Evolutionary conservation across 1,140 invertebrate genomes (phyloP), one percentile per base, ranked within the genome.

Genomic region (Drosophila micromelanica): DNA sequence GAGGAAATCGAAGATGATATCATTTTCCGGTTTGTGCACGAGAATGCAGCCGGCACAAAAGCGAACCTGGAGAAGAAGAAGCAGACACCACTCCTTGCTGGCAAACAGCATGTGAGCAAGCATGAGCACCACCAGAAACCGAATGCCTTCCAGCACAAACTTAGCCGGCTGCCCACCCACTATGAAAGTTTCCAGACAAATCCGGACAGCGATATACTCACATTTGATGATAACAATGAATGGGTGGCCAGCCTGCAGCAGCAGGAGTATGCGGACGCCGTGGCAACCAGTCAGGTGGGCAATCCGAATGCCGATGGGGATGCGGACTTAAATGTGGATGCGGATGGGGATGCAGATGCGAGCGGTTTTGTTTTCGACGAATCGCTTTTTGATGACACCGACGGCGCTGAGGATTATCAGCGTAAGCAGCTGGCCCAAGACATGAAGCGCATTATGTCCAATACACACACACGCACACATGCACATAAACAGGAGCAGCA

Each of bases 361-460:
- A 55, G 80, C 30, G 67, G 76, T 12, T 91, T 91, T 78, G 74
- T 85, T 13, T 82, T 91, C 37, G 90, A 91, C 17, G 84, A 90
- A n/a, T 70, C 80, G 0, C 55, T 90, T 7, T 91, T 91, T 37
- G 84, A 91, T 54, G 71, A 68, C 13, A 71, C 63, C 5, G 86
- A 86, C 49, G 82, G 82, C n/a, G 78, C 86, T 5, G 80, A 92
- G 40, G 82, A 91, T 20, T 90, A 90, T 40, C 90, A 91, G 27
- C 78, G 89, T 20, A 92, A 92, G 52, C 89, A 91, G 54, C 57
- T 92, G n/a, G 79, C 80, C 6, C 79, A 91, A 56, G 90, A 92
- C 48, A 92, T 92, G 91, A 75, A 87, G 54, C 91, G 91, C 17
- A 92, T 92, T 32, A 90, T 92, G 89, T 90, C 86, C 40, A 92